Evolutionary conservation across 2,113 vertebrate genomes (phyloP), one percentile per base, ranked within the genome.

Genomic region (Peucedramus taeniatus): DNA sequence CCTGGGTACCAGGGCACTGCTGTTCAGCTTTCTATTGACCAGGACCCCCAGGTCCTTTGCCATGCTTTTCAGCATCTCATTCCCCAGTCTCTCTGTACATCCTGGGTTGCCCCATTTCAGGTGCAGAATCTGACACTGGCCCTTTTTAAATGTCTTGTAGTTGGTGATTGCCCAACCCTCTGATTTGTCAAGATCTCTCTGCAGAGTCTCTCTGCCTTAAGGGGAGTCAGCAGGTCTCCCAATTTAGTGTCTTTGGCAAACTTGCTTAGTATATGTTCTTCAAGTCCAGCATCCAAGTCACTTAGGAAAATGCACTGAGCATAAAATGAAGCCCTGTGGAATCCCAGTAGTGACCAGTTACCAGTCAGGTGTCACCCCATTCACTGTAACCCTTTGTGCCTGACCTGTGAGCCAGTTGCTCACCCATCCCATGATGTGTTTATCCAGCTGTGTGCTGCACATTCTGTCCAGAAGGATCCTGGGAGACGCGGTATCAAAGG

Each of bases 11-110:
- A 40, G 47, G n/a, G 16, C 64, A n/a, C 30, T 63, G 40, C 30
- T n/a, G 7, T 6, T 59, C 64, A 47, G 0, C 19, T 59, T 76
- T 17, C 15, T 19, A 4, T n/a, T 6, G 3, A 16, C 27, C 13
- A 20, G 2, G 4, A 45, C 7, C 1, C 11, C 16, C 39, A n/a
- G 19, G 3, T n/a, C 19, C 15, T 13, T 45, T 60, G 7, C 28
- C n/a, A 9, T 71, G 14, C 22, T 56, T 35, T 56, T n/a, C 14
- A 27, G 31, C 31, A 11, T 72, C 21, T 57, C 9, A 9, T 35
- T 56, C 14, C 7, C 17, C 7, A 20, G 9, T 49, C 26, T 40
- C 3, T 54, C 30, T 47, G n/a, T 63, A 49, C 9, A 13, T 22
- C 21, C 26, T 17, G 17, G 14, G 2, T 42, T 56, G 5, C 24